phyloP scores from a whole-genome alignment of 1,140 invertebrate genomes.

The Helicoverpa armigera region DNA sequence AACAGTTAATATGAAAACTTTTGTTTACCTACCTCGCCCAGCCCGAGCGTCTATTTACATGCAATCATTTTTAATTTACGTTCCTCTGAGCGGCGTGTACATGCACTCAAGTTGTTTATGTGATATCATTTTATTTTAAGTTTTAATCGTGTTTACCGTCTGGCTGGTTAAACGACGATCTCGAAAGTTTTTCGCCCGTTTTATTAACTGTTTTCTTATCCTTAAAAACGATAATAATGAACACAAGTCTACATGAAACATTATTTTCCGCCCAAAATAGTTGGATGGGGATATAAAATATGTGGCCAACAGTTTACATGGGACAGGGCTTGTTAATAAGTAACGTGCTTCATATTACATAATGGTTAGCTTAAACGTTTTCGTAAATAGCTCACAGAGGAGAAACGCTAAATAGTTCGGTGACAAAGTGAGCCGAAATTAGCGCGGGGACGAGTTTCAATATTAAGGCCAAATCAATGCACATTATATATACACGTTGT shows the following conservation, averaged over 20 bases:
- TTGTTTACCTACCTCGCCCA: background rate
- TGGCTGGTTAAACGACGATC: too few species aligned
- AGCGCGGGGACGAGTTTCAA: background rate
- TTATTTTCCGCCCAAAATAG: background rate
- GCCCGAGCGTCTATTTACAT: background rate
- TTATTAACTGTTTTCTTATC: too few species aligned
- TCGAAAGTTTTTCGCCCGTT: too few species aligned
- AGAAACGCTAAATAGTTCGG: background rate
- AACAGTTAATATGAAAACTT: constrained; percentile 15
- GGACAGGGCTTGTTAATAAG: constrained; percentile 10
- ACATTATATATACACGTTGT: too few species aligned
- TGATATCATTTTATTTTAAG: too few species aligned
- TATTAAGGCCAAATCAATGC: too few species aligned
- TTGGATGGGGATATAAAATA: background rate
- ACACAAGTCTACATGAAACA: background rate
- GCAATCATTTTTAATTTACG: too few species aligned
- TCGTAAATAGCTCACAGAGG: background rate
- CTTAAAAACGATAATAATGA: background rate
- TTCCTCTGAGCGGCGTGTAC: too few species aligned
- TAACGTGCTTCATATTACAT: background rate
- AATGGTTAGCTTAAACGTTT: background rate
- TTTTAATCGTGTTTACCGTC: too few species aligned
- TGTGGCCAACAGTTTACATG: background rate
- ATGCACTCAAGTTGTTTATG: too few species aligned
- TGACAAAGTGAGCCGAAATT: constrained; percentile 1